Conservation (phyloP, 2,797 vertebrate species). For the Sebastes steindachneri region DNA sequence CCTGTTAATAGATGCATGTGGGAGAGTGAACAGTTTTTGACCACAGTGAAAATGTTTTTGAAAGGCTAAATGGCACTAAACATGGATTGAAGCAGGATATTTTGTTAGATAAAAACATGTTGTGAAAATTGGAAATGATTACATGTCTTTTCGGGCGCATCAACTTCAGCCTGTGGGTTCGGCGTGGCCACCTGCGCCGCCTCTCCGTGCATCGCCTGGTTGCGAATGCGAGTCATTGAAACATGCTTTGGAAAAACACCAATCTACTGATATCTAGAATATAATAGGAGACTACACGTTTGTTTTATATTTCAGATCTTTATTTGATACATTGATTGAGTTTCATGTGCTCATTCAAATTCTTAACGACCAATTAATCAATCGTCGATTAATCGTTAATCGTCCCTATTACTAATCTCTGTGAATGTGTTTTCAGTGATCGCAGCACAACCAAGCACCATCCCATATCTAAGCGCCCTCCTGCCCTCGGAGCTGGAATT, state of each 20-base stretch:
- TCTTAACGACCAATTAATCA: no score
- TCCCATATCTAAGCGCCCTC: conserved; percentile 95
- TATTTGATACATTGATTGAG: background rate
- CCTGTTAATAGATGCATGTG: no score
- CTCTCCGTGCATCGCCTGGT: background rate
- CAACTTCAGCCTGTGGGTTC: background rate
- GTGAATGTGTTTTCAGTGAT: conserved; percentile 85
- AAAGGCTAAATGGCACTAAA: no score
- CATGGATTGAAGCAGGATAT: no score
- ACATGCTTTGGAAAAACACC: background rate
- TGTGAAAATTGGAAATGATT: no score
- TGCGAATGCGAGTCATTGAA: background rate
- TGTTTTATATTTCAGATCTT: background rate
- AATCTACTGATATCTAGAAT: background rate
- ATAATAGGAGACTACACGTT: background rate
- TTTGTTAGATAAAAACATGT: no score
- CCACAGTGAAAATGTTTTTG: no score
- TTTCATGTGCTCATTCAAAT: background rate
- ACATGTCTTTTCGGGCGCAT: background rate
- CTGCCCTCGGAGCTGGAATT: conserved; percentile 97
- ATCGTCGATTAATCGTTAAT: background rate
- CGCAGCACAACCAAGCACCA: conserved; percentile 89
- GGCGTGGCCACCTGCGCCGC: background rate
- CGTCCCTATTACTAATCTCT: background rate
- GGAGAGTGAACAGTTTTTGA: no score